These are phyloP conservation scores for Brenthis ino DNA, from an alignment of 2,888 invertebrate genomes.

Conservation along the genomic window DNA sequence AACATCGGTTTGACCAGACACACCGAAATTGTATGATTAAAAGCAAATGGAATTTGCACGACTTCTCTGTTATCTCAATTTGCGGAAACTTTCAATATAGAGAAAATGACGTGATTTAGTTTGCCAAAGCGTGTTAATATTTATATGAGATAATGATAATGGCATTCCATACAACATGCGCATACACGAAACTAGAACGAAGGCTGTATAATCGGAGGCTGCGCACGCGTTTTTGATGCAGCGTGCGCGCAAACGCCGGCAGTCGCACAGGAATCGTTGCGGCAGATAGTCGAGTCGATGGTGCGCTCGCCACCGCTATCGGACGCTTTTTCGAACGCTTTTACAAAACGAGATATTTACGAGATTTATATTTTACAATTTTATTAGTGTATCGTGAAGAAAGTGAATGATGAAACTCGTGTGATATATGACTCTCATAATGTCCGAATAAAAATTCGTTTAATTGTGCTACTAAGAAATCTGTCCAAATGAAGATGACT, in stretches of 20 bases:
- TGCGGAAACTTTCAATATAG: constrained; percentile 26
- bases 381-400: constrained; percentile 54
- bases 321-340: constrained; percentile 63
- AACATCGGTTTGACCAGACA: not conserved
- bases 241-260: constrained; percentile 55
- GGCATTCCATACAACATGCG: constrained; percentile 48
- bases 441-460: constrained; percentile 61
- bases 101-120: constrained; percentile 34
- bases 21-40: not conserved
- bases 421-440: constrained; percentile 51
- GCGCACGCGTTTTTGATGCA: constrained; percentile 60
- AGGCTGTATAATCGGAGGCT: constrained; percentile 60
- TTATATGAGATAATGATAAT: constrained; percentile 45
- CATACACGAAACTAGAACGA: constrained; percentile 56
- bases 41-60: not conserved
- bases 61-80: constrained; percentile 10
- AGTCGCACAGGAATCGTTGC: constrained; percentile 76
- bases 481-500: constrained; percentile 85
- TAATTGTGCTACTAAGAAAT: constrained; percentile 50
- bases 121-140: constrained; percentile 37
- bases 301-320: constrained; percentile 46
- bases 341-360: constrained; percentile 62
- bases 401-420: constrained; percentile 52
- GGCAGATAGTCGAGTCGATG: constrained; percentile 55
- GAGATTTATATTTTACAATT: constrained; percentile 44